Evolutionary conservation across 2,113 vertebrate species (phyloP), one percentile per base, ranked within the genome.

Genomic region (Sinocyclocheilus rhinocerous): DNA sequence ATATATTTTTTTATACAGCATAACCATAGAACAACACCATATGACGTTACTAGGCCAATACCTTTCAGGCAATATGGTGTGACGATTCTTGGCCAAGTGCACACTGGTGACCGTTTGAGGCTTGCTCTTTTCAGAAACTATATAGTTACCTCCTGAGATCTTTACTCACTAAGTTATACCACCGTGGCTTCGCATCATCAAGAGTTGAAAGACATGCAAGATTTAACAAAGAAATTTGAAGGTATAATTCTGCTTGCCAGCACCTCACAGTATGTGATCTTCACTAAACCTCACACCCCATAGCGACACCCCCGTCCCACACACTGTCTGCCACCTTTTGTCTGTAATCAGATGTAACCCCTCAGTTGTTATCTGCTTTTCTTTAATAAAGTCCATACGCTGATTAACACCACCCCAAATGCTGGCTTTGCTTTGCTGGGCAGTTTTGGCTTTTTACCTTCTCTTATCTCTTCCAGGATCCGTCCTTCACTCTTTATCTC

Each of bases 341-440:
- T 55, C 55, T 83, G 63, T 85, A 90, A 88, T 88, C 88, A 87
- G 85, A 85, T 87, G 69, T 83, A 89, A 55, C 85, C 76, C 75
- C 63, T 86, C 50, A 29, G 80, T 75, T 72, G 89, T 90, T 86
- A 93, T 92, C 91, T 87, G n/a, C 85, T 90, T 92, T 90, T 88
- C 83, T 89, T 91, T 89, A 89, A 90, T 90, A 90, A 92, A 89
- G 90, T 84, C 18, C 55, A 45, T 75, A 86, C 90, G 59, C 81
- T 90, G 91, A 92, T 92, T 91, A 89, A 77, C 76, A 85, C 81
- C 29, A 36, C 87, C 85, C 86, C 45, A 77, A 83, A 86, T 55
- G 29, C 42, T 26, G 80, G 26, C 10, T 42, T 86, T 29, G 22
- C 7, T 59, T 42, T 69, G 13, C 39, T 48, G 80, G 57, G 33